These are phyloP conservation scores for Dinoponera quadriceps DNA, from an alignment of 1,140 invertebrate species.

Conservation along the genomic window DNA sequence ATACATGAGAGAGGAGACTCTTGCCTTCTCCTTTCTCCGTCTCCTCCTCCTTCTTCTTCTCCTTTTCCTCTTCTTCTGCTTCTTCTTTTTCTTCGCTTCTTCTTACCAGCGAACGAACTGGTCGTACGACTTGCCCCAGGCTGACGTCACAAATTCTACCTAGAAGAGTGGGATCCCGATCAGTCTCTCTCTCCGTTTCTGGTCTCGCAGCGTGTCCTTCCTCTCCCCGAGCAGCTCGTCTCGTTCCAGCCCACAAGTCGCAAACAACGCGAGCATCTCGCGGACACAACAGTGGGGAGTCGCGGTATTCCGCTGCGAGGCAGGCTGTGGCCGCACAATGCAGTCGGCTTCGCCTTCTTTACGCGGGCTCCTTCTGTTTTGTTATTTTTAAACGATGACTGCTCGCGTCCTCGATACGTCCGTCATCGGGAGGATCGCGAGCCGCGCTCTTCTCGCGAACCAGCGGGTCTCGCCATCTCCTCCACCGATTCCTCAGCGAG, in stretches of 20 bases:
- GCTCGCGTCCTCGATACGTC: conserved; percentile 49
- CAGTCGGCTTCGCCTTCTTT: conserved; percentile 12
- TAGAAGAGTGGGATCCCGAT: conserved; percentile 79
- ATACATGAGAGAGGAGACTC: conserved; percentile 46
- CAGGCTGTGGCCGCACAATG: conserved; percentile 28
- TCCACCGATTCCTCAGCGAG: neutral
- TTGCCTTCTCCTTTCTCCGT: conserved; percentile 29
- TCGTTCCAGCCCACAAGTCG: conserved; percentile 24
- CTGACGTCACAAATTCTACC: conserved; percentile 80
- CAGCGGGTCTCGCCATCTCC: neutral
- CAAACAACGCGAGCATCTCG: conserved; percentile 26
- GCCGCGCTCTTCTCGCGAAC: neutral
- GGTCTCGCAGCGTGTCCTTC: conserved; percentile 39
- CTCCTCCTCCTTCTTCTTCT: conserved; percentile 10
- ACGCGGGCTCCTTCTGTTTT: conserved; percentile 18
- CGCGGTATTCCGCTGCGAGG: conserved; percentile 53
- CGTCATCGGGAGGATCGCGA: conserved; percentile 7
- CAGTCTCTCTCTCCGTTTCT: conserved; percentile 71
- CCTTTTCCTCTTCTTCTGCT: neutral
- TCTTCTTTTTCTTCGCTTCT: conserved; percentile 69
- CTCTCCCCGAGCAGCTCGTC: conserved; percentile 32
- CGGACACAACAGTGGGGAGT: conserved; percentile 60
- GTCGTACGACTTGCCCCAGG: conserved; percentile 78
- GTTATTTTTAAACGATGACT: conserved; percentile 70
- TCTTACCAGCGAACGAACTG: conserved; percentile 76